Percentiles rank a stretch among this genome's conserved stretches.
Conservation (phyloP, 2,113 vertebrate species). For the Aramus guarauna region DNA sequence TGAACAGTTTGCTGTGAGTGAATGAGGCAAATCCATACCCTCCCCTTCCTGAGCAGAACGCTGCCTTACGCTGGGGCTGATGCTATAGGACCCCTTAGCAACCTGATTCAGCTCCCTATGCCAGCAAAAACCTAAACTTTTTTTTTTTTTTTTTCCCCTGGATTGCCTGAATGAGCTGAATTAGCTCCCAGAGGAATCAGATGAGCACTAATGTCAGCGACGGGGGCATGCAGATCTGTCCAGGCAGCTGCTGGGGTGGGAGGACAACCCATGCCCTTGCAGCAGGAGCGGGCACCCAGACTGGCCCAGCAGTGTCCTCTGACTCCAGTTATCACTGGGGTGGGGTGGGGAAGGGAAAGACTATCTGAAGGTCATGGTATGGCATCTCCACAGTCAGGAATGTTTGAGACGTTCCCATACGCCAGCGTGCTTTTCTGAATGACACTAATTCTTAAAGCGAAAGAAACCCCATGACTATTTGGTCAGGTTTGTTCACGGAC, state of each 20-base stretch:
- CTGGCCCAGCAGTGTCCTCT: neutral
- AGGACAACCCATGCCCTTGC: neutral
- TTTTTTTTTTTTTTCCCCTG: neutral
- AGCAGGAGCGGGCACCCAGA: neutral
- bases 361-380: neutral
- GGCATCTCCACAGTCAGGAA: neutral
- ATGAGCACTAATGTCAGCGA: neutral
- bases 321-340: neutral
- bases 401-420: neutral
- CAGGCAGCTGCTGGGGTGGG: neutral
- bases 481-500: neutral
- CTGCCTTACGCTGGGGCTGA: neutral
- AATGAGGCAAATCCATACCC: neutral
- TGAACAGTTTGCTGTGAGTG: neutral
- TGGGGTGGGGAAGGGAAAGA: neutral
- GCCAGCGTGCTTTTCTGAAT: fast-evolving
- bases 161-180: neutral
- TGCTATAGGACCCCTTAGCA: neutral
- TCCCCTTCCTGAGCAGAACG: neutral
- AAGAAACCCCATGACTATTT: neutral
- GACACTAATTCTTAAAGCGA: neutral
- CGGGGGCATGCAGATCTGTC: neutral
- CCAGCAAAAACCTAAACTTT: neutral
- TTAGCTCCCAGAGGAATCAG: neutral
- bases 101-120: neutral